Evolutionary conservation across 53 echinoderm and acorn worm genomes (phyloP).

Genomic region (Holothuria leucospilota): DNA sequence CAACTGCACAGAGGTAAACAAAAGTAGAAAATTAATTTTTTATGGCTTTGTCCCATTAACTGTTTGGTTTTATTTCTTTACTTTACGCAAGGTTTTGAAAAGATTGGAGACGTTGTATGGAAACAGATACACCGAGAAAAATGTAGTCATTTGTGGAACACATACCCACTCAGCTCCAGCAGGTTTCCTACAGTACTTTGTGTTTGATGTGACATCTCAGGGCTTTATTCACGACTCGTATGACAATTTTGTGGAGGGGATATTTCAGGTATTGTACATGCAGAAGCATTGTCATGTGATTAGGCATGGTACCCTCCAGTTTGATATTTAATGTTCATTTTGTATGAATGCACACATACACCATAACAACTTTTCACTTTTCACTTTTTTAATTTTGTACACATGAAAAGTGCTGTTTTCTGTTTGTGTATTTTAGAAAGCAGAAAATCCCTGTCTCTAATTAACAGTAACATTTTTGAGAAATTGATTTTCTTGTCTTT

Average conservation of each 20-base stretch:
- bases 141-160: conserved; percentile 83
- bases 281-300: neutral
- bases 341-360: neutral
- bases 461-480: neutral
- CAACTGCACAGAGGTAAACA: too few relatives aligned
- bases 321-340: neutral
- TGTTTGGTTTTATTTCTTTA: neutral
- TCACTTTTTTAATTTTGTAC: too few relatives aligned
- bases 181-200: conserved; percentile 88
- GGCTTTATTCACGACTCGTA: conserved; percentile 89
- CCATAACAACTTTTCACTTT: too few relatives aligned
- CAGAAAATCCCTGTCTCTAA: too few relatives aligned
- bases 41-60: too few relatives aligned
- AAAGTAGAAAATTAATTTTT: too few relatives aligned
- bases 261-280: conserved; percentile 71
- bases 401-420: too few relatives aligned
- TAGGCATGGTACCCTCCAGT: neutral
- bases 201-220: conserved; percentile 90
- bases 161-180: conserved; percentile 88
- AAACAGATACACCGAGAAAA: conserved; percentile 74
- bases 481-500: too few relatives aligned
- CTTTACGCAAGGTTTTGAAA: conserved; percentile 57
- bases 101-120: conserved; percentile 68
- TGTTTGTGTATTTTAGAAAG: too few relatives aligned
- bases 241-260: conserved; percentile 84